These are phyloP conservation scores for Micromesistius poutassou DNA, from an alignment of 2,797 vertebrate species.

Conservation along the genomic window DNA sequence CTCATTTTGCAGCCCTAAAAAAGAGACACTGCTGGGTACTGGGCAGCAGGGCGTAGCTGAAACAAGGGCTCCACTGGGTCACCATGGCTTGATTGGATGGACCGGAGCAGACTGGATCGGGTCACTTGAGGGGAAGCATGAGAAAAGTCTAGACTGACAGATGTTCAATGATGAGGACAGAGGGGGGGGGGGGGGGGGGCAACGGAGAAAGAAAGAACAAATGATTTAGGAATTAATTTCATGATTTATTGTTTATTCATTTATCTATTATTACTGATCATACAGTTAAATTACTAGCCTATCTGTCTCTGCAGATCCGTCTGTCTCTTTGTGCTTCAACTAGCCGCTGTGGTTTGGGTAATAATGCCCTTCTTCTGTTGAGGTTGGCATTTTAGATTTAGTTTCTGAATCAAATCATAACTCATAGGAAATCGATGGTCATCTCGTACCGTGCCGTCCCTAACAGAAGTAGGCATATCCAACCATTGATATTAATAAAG, in stretches of 20 bases:
- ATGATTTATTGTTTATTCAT: not conserved
- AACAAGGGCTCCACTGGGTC: slow-evolving; percentile 18
- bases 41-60: slow-evolving; percentile 18
- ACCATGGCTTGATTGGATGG: slow-evolving; percentile 23
- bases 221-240: not conserved
- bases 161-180: not conserved
- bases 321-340: too few relatives aligned
- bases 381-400: not conserved
- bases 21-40: too few relatives aligned
- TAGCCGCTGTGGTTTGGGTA: not conserved
- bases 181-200: not conserved
- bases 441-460: not conserved
- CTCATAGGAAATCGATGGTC: not conserved
- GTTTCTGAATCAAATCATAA: not conserved
- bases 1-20: too few relatives aligned
- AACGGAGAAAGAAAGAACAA: slow-evolving; percentile 3
- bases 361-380: not conserved
- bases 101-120: slow-evolving; percentile 19
- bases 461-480: not conserved
- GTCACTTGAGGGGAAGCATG: not conserved
- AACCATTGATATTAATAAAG: not conserved
- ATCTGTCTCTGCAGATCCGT: too few relatives aligned
- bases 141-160: slow-evolving; percentile 4
- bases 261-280: not conserved
- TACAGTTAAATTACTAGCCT: not conserved